phyloP scores from a whole-genome alignment of 2,888 invertebrate genomes.

The Sacculina carcini region DNA sequence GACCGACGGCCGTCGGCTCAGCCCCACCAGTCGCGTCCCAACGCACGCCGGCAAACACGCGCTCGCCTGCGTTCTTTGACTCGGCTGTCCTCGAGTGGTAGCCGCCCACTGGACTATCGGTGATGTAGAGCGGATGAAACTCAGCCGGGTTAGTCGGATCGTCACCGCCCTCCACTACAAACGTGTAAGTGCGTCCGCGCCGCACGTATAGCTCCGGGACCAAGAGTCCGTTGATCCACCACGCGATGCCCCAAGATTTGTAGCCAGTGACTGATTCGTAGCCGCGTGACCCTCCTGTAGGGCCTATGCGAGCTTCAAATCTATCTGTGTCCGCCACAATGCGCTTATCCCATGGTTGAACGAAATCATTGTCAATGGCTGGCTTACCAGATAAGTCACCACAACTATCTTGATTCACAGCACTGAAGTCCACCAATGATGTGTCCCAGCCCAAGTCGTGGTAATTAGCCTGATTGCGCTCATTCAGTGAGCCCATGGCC shows the following conservation, averaged over 20 bases:
- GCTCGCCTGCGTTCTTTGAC: too few relatives aligned
- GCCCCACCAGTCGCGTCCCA: conserved; percentile 48
- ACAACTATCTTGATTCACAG: conserved; percentile 44
- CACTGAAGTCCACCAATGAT: conserved; percentile 39
- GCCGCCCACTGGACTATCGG: conserved; percentile 58
- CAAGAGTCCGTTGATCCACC: conserved; percentile 20
- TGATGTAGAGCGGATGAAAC: conserved; percentile 71
- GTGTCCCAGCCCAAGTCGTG: conserved; percentile 46
- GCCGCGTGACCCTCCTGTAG: conserved; percentile 51
- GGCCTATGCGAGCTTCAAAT: conserved; percentile 52
- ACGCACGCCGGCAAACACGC: conserved; percentile 51
- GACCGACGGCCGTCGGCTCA: conserved; percentile 54
- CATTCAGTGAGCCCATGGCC: conserved; percentile 59
- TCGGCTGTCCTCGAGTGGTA: conserved; percentile 57
- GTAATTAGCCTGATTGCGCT: conserved; percentile 51
- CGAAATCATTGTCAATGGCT: conserved; percentile 26
- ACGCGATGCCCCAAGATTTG: conserved; percentile 20
- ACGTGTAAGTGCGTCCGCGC: conserved; percentile 19
- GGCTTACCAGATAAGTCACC: conserved; percentile 27
- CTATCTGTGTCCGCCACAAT: conserved; percentile 32
- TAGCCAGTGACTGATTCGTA: conserved; percentile 45
- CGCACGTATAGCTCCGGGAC: conserved; percentile 20
- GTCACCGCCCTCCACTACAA: conserved; percentile 23
- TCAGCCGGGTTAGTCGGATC: conserved; percentile 45
- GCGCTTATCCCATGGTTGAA: conserved; percentile 40